Evolutionary conservation across 1,140 invertebrate species (phyloP).

Genomic region (Hesperophylax magnus): DNA sequence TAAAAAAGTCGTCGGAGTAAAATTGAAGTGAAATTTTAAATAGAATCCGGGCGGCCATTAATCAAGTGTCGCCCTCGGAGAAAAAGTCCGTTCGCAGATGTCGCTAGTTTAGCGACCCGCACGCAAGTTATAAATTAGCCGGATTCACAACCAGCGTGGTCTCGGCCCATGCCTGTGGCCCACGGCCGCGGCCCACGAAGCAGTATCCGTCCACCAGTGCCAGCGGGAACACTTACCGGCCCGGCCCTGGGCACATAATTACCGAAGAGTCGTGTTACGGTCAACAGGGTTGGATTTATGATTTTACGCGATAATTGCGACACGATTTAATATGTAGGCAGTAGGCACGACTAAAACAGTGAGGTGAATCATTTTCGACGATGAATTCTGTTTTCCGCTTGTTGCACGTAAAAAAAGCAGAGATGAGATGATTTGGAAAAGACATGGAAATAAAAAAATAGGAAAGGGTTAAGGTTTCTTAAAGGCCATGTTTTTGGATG

Average conservation of each 20-base stretch:
- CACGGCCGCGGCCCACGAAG: no score
- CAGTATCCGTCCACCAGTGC: no score
- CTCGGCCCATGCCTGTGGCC: not conserved
- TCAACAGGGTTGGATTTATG: conserved; percentile 30
- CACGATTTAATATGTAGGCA: conserved; percentile 10
- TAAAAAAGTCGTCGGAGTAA: conserved; percentile 8
- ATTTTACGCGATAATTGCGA: conserved; percentile 15
- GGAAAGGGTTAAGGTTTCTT: no score
- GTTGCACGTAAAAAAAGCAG: not conserved
- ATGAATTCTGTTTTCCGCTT: not conserved
- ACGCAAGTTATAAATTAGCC: conserved; percentile 42
- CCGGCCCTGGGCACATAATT: conserved; percentile 18
- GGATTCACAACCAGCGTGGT: not conserved
- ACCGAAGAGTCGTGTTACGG: conserved; percentile 15
- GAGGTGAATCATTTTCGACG: not conserved
- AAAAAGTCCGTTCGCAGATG: conserved; percentile 36
- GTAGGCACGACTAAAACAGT: not conserved
- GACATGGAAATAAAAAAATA: no score
- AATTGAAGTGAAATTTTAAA: conserved; percentile 40
- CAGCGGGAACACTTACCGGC: not conserved
- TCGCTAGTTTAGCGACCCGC: conserved; percentile 36
- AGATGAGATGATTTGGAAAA: no score
- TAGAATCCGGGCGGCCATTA: conserved; percentile 34
- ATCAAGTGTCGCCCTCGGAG: conserved; percentile 38
- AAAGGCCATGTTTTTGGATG: no score